Conservation (phyloP, 2,113 vertebrate genomes). For the Chamaea fasciata region DNA sequence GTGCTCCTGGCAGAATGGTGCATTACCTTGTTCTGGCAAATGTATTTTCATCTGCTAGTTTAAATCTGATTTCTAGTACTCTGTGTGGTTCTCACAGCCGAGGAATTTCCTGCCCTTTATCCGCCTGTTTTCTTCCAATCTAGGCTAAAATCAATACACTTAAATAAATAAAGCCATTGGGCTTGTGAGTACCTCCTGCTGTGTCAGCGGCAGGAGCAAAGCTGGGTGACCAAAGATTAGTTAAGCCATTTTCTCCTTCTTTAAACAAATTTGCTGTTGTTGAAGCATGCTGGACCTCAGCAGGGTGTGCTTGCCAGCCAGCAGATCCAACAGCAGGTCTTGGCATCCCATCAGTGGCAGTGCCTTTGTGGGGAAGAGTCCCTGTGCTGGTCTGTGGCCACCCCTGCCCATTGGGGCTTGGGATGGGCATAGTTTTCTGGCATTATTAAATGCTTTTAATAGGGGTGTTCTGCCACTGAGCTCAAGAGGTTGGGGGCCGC, state of each 20-base stretch:
- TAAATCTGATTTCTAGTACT: slow-evolving; percentile 52
- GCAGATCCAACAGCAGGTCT: neutral
- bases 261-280: slow-evolving; percentile 9
- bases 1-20: slow-evolving; percentile 34
- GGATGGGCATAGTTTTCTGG: neutral
- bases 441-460: neutral
- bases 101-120: slow-evolving; percentile 63
- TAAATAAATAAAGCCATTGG: slow-evolving; percentile 60
- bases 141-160: slow-evolving; percentile 57
- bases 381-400: neutral
- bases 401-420: neutral
- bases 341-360: neutral
- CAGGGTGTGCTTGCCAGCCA: neutral
- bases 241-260: slow-evolving; percentile 42
- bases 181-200: slow-evolving; percentile 18
- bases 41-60: slow-evolving; percentile 59
- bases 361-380: neutral
- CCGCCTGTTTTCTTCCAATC: slow-evolving; percentile 41
- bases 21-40: slow-evolving; percentile 57
- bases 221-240: slow-evolving; percentile 49
- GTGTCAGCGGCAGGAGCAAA: slow-evolving; percentile 20
- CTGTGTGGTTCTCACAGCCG: slow-evolving; percentile 43
- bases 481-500: neutral
- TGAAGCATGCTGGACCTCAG: neutral
- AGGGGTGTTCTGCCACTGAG: neutral